A percentile compares a stretch with the other conserved stretches of the same genome.
Conservation (phyloP, 1,140 invertebrate species). For the Cotesia chilonis region DNA sequence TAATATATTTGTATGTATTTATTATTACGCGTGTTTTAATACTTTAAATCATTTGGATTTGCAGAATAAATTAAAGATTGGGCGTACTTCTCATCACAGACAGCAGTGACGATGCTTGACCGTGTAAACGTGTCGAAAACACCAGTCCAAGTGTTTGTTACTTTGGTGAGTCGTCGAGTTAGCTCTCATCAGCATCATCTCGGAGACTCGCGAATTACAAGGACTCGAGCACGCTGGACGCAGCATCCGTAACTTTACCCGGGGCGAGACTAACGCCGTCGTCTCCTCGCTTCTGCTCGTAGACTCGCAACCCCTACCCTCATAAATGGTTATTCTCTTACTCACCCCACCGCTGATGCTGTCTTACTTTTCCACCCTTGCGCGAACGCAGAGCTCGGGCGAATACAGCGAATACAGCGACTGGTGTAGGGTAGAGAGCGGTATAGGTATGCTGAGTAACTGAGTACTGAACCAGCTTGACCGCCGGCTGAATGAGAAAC, state of each 20-base stretch:
- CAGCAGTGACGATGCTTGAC: constrained; percentile 3
- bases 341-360: not conserved
- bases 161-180: constrained; percentile 10
- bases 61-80: constrained; percentile 16
- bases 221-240: constrained; percentile 38
- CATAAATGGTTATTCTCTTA: not conserved
- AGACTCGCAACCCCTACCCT: not conserved
- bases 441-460: too few relatives aligned
- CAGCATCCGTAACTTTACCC: constrained; percentile 35
- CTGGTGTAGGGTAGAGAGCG: too few relatives aligned
- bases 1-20: constrained; percentile 1
- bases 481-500: constrained; percentile 34
- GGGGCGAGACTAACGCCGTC: constrained; percentile 30
- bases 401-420: not conserved
- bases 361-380: constrained; percentile 29
- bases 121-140: constrained; percentile 27
- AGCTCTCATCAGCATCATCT: constrained; percentile 19
- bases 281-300: constrained; percentile 9
- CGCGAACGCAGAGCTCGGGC: constrained; percentile 25
- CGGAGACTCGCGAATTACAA: constrained; percentile 38
- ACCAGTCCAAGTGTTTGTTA: constrained; percentile 35
- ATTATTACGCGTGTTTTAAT: not conserved
- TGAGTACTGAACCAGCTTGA: constrained; percentile 32
- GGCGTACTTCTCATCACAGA: constrained; percentile 34
- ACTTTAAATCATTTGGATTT: constrained; percentile 10